Evolutionary conservation across 2,888 invertebrate genomes (phyloP), one percentile per base, ranked within the genome.

Genomic region (Neria commutata): DNA sequence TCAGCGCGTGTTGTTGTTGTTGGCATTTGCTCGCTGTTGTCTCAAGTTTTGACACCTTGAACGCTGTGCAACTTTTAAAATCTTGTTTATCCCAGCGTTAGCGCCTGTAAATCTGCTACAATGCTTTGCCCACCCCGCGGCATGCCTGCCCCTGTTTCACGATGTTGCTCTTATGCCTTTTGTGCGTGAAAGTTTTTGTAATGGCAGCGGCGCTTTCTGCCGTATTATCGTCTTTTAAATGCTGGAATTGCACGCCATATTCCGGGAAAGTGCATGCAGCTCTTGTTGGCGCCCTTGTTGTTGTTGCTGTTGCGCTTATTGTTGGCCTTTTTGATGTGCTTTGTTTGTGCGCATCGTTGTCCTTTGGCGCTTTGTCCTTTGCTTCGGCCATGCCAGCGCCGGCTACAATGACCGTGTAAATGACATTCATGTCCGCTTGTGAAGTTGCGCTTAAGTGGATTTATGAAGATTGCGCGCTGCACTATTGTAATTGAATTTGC

Each of bases 391-490:
- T n/a, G n/a, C n/a, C n/a, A n/a, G n/a, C n/a, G n/a, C n/a, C n/a
- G n/a, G n/a, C n/a, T 37, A 8, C 37, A 40, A 16, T 51, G 23
- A 24, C 46, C 63, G 58, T 63, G 58, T 56, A 64, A 64, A 63
- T 65, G 68, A 65, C 67, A 63, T 67, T 67, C 65, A 65, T 67
- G 64, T 60, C 59, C 59, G 60, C 66, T 63, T 56, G 64, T 66
- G 64, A 66, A 66, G 66, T 64, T 42, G 64, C 64, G 63, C 63
- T 64, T 67, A 67, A 67, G 67, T 67, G 65, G 66, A 67, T 67
- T 67, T 66, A 66, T 67, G 67, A 64, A 67, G 67, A 66, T 64
- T 65, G 66, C n/a, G n/a, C n/a, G n/a, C n/a, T n/a, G n/a, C 66
- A 66, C 65, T 64, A 65, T 65, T 64, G 65, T 67, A 66, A 66